Conservation (phyloP, 2,888 invertebrate genomes). For the Cephus sareptanus region DNA sequence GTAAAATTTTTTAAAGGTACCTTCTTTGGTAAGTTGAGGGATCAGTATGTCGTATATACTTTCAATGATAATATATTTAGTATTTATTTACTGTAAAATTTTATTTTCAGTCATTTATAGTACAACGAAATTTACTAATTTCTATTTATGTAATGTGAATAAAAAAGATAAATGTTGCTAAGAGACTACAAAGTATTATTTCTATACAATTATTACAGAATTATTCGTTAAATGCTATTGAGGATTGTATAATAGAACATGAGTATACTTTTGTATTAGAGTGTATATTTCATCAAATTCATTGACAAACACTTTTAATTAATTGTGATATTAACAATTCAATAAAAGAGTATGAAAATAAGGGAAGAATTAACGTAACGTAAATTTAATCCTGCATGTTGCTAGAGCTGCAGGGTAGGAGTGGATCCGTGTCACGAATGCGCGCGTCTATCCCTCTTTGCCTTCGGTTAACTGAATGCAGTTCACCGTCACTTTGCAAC, state of each 20-base stretch:
- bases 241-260: neutral
- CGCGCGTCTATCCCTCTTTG: slow-evolving; percentile 53
- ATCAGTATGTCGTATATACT: neutral
- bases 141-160: neutral
- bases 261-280: neutral
- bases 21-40: neutral
- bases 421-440: slow-evolving; percentile 59
- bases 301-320: neutral
- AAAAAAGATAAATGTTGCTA: neutral
- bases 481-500: slow-evolving; percentile 58
- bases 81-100: neutral
- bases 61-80: neutral
- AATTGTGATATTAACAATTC: neutral
- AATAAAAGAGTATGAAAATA: neutral
- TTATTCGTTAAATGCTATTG: neutral
- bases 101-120: neutral
- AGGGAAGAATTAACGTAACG: neutral
- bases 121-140: neutral
- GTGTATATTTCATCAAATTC: neutral
- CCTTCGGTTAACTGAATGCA: slow-evolving; percentile 49
- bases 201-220: neutral
- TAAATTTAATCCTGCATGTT: neutral
- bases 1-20: neutral
- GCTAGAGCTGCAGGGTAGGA: slow-evolving; percentile 24
- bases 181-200: neutral